Evolutionary conservation across 2,797 vertebrate genomes (phyloP), one percentile per base, ranked within the genome.

Genomic region (Chaunax sp.): DNA sequence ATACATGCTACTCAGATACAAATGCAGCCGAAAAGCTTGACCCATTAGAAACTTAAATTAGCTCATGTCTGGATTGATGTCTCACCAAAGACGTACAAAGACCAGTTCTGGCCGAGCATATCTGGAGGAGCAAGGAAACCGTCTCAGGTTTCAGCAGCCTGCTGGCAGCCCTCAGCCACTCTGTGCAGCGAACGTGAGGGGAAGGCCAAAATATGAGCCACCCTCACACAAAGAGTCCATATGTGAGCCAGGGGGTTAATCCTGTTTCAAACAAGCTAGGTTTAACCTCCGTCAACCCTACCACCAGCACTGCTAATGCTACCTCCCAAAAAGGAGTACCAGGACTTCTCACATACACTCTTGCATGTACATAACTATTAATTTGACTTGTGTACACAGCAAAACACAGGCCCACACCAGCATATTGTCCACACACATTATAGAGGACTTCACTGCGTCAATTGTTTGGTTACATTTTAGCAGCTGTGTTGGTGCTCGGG

Each of bases 201-300:
- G 38, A 81, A 75, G 85, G 87, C 76, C 83, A 88, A 81, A 90
- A 89, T 75, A 75, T 78, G 65, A 89, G 77, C 61, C 28, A 50
- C 71, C 78, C 84, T 83, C 89, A 83, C 83, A 89, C 87, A 79
- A 19, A 61, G 70, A 58, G 78, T 75, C 38, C 66, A 83, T 73
- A 84, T 65, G 63, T 72, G 78, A 86, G 85, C 73, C 20, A 45
- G 44, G 35, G 82, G 90, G 91, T 92, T 93, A 93, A 93, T 89
- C 90, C 91, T 46, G 65, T 84, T 92, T 93, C 88, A 94, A 91
- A 92, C 87, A 80, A 85, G 78, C 75, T 35, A 73, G 85, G 82
- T 87, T 92, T 88, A 89, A 90, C 88, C 87, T 85, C 73, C 67
- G 69, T 88, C 89, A 87, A 86, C 87, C 80, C 66, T 69, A 69